Evolutionary conservation across 1,140 invertebrate genomes (phyloP).

Genomic region (Drosophila repletoides): DNA sequence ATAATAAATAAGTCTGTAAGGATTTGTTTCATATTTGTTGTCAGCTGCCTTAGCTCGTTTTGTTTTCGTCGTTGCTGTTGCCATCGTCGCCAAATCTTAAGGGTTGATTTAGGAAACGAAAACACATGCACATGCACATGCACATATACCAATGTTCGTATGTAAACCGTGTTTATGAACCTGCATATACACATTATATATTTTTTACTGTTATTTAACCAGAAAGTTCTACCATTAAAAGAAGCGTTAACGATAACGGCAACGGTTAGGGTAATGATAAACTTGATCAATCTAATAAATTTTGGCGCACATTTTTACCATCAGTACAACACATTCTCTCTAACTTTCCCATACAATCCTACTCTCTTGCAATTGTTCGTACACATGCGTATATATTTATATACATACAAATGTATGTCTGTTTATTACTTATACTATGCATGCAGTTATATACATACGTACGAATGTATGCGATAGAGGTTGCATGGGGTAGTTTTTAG

Average conservation of each 20-base stretch:
- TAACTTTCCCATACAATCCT: too few relatives aligned
- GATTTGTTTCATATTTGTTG: slow-evolving; percentile 25
- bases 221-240: too few relatives aligned
- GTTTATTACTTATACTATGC: neutral
- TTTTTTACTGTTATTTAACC: too few relatives aligned
- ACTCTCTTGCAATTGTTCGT: neutral
- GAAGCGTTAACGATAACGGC: too few relatives aligned
- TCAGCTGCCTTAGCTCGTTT: slow-evolving; percentile 6
- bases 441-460: neutral
- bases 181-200: too few relatives aligned
- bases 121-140: neutral
- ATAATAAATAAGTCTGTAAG: neutral
- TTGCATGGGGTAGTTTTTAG: slow-evolving; percentile 20
- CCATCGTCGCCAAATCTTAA: slow-evolving; percentile 26
- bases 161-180: too few relatives aligned
- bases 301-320: too few relatives aligned
- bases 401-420: neutral
- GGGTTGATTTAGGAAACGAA: slow-evolving; percentile 26
- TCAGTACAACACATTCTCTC: too few relatives aligned
- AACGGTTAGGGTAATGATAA: too few relatives aligned
- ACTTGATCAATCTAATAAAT: too few relatives aligned
- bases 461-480: neutral
- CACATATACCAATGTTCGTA: too few relatives aligned
- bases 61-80: slow-evolving; percentile 34
- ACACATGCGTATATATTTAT: neutral